Conservation (phyloP, 1,140 invertebrate genomes). For the Drosophila mauritiana region DNA sequence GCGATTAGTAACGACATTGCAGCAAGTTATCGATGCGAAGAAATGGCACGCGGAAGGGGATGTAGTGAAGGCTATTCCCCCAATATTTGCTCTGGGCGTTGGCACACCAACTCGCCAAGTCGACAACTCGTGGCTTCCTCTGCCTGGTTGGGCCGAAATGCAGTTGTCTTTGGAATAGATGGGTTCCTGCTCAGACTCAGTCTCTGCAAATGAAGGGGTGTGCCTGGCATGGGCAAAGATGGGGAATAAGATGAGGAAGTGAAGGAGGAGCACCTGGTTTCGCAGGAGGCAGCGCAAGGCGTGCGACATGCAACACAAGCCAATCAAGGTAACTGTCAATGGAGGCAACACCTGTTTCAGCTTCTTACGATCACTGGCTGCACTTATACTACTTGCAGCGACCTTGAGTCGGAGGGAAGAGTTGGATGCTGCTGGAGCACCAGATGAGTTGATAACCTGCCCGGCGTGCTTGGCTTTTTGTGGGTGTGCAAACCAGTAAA, state of each 20-base stretch:
- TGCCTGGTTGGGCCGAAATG: constrained; percentile 35
- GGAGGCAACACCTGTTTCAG: constrained; percentile 64
- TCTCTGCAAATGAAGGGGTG: constrained; percentile 48
- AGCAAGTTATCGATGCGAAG: constrained; percentile 52
- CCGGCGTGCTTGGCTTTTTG: constrained; percentile 27
- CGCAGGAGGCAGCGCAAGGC: constrained; percentile 32
- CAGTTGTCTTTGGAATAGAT: constrained; percentile 63
- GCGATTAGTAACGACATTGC: constrained; percentile 63
- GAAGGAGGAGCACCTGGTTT: constrained; percentile 16
- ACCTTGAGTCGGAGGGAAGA: constrained; percentile 52
- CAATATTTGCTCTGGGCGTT: constrained; percentile 71
- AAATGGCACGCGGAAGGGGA: constrained; percentile 21
- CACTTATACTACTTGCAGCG: constrained; percentile 15
- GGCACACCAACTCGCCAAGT: constrained; percentile 41
- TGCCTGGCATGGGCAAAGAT: constrained; percentile 26
- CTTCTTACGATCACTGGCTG: constrained; percentile 10
- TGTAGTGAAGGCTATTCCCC: constrained; percentile 8
- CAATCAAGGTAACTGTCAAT: constrained; percentile 76
- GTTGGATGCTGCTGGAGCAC: constrained; percentile 3
- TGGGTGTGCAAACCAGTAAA: constrained; percentile 51
- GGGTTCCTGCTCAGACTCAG: constrained; percentile 19
- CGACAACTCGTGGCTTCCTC: constrained; percentile 46
- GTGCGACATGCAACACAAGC: constrained; percentile 71
- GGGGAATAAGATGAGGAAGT: constrained; percentile 3
- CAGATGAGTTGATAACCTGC: constrained; percentile 22